phyloP scores from a whole-genome alignment of 2,797 vertebrate species.

The Craterocephalus amniculus region DNA sequence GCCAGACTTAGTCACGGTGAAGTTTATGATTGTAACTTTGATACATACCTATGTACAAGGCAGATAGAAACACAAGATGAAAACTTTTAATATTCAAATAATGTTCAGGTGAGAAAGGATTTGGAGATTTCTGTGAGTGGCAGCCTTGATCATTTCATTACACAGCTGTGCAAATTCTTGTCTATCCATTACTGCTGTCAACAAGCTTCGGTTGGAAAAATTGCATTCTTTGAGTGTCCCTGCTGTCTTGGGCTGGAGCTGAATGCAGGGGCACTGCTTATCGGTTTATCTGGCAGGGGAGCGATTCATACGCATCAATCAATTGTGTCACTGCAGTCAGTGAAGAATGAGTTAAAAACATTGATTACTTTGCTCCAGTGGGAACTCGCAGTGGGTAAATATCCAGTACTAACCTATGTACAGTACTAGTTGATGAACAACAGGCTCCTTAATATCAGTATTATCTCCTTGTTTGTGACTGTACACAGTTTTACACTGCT shows the following conservation, averaged over 20 bases:
- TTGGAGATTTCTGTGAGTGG: not conserved
- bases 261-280: no score
- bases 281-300: no score
- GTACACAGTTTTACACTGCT: no score
- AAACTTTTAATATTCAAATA: not conserved
- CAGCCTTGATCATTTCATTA: not conserved
- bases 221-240: not conserved
- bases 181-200: not conserved
- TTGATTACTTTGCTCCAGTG: no score
- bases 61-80: not conserved
- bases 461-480: no score
- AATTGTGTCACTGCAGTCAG: no score
- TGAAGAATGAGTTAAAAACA: no score
- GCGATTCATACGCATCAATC: no score
- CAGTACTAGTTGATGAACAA: no score
- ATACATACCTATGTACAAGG: slow-evolving; percentile 89
- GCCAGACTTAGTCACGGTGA: slow-evolving; percentile 90
- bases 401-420: no score
- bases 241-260: not conserved
- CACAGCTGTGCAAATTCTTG: not conserved
- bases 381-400: no score
- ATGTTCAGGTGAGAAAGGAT: not conserved
- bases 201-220: not conserved
- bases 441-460: no score
- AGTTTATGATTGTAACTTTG: slow-evolving; percentile 93